A percentile compares a stretch with the other conserved stretches of the same genome.
Evolutionary conservation across 2,797 vertebrate genomes (phyloP).

Genomic region (Diceros bicornis): DNA sequence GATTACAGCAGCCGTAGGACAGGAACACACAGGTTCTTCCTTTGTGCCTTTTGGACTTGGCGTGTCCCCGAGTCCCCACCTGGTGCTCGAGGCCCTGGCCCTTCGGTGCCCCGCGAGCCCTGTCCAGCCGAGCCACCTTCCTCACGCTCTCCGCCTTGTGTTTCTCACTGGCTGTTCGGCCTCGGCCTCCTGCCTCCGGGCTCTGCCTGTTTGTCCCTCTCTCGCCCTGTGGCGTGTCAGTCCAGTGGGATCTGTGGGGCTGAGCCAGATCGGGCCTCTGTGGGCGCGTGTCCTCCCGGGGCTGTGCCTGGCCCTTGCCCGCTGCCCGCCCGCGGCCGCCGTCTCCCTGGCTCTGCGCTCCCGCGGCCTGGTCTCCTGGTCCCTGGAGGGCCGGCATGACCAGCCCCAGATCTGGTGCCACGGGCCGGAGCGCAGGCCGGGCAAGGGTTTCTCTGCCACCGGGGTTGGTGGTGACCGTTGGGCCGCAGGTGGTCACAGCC

Average conservation of each 20-base stretch:
- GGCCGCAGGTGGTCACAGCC: neutral
- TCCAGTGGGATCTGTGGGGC: fast-evolving
- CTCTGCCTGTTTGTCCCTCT: neutral
- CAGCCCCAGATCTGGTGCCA: neutral
- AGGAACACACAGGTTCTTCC: fast-evolving
- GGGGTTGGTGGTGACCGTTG: neutral
- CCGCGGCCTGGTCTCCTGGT: neutral
- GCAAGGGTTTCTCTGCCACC: neutral
- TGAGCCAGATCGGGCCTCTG: neutral
- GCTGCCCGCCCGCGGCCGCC: neutral
- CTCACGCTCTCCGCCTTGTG: neutral
- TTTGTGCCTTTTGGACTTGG: neutral
- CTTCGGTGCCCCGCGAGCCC: neutral
- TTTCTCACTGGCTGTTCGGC: neutral
- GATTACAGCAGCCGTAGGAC: neutral
- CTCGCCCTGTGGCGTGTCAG: neutral
- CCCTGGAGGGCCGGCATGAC: fast-evolving
- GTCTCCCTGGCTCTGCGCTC: neutral
- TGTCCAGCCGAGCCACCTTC: neutral
- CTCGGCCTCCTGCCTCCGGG: neutral
- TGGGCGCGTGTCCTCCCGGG: fast-evolving
- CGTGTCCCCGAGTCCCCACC: fast-evolving
- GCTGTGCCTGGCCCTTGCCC: neutral
- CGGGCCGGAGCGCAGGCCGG: neutral
- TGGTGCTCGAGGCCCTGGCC: fast-evolving